A percentile compares a stretch with the other conserved stretches of the same genome.
Evolutionary conservation across 2,113 vertebrate genomes (phyloP).

Genomic region (zebrafish (Danio rerio)): GRCz12tu NC_133187.1:38654001-38654500

Average conservation of each 20-base stretch:
- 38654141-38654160: neutral
- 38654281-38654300: constrained; percentile 12
- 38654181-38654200: neutral
- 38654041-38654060: no score
- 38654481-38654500: constrained; percentile 56
- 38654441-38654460: constrained; percentile 59
- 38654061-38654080: no score
- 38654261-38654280: constrained; percentile 4
- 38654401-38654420: constrained; percentile 9
- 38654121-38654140: neutral
- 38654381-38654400: constrained; percentile 28
- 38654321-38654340: constrained; percentile 36
- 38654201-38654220: neutral
- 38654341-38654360: constrained; percentile 1
- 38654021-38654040: no score
- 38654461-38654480: constrained; percentile 55
- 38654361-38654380: neutral
- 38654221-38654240: neutral
- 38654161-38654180: neutral
- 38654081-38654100: neutral
- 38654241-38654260: neutral
- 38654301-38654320: neutral
- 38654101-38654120: neutral
- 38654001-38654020: no score
- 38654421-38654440: constrained; percentile 43